A percentile compares a stretch with the other conserved stretches of the same genome.
Conservation (phyloP, 1,140 invertebrate species). For the Penaeus indicus region DNA sequence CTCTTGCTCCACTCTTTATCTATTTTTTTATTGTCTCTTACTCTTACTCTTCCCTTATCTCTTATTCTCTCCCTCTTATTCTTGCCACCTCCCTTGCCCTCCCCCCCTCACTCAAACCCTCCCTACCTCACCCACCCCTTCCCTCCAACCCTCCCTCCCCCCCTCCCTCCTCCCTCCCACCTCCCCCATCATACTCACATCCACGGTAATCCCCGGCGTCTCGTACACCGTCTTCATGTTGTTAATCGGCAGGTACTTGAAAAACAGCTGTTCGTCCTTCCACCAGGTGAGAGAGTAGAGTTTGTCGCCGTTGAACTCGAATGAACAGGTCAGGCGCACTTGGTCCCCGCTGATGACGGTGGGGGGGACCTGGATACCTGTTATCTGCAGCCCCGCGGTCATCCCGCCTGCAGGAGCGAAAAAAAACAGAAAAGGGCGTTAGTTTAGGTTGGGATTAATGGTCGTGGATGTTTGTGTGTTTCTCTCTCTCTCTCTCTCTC, state of each 20-base stretch:
- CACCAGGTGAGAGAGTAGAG: slow-evolving; percentile 79
- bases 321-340: slow-evolving; percentile 75
- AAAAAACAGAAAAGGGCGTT: too few relatives aligned
- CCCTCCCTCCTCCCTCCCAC: neutral
- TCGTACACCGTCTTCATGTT: slow-evolving; percentile 67
- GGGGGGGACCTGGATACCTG: slow-evolving; percentile 43
- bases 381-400: slow-evolving; percentile 38
- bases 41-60: too few relatives aligned
- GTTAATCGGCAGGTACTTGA: slow-evolving; percentile 74
- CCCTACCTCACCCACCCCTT: neutral
- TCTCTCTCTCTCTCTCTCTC: too few relatives aligned
- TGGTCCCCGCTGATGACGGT: slow-evolving; percentile 64
- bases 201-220: slow-evolving; percentile 68
- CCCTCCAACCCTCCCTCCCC: neutral
- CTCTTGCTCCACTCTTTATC: too few relatives aligned
- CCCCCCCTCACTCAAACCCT: neutral
- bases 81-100: neutral
- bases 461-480: too few relatives aligned
- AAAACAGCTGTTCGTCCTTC: slow-evolving; percentile 77
- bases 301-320: slow-evolving; percentile 72
- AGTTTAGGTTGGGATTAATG: too few relatives aligned
- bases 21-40: too few relatives aligned
- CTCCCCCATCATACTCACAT: slow-evolving; percentile 66
- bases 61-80: too few relatives aligned
- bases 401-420: neutral